phyloP scores from a whole-genome alignment of 2,888 invertebrate species.

The Lasiommata megera region DNA sequence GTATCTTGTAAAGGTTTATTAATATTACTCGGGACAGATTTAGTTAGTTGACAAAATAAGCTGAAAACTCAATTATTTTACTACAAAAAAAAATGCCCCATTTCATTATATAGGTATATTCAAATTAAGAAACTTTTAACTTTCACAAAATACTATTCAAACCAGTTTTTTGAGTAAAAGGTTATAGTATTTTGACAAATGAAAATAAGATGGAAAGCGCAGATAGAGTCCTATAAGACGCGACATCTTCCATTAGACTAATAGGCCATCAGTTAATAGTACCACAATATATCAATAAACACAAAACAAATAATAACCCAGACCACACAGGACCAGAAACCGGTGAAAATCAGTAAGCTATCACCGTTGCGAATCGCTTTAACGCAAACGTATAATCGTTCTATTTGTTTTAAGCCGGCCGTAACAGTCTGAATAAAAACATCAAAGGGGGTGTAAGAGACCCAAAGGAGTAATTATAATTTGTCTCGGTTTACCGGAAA shows the following conservation, averaged over 20 bases:
- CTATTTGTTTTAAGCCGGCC: slow-evolving; percentile 80
- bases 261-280: slow-evolving; percentile 31
- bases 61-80: too few relatives aligned
- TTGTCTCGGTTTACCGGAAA: slow-evolving; percentile 78
- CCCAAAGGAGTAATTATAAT: slow-evolving; percentile 78
- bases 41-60: too few relatives aligned
- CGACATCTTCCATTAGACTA: background rate
- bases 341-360: slow-evolving; percentile 70
- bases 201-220: too few relatives aligned
- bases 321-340: slow-evolving; percentile 73
- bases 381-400: slow-evolving; percentile 78
- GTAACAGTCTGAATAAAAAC: slow-evolving; percentile 78
- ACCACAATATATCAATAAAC: slow-evolving; percentile 44
- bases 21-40: too few relatives aligned
- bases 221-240: background rate
- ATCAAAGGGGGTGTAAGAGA: slow-evolving; percentile 76
- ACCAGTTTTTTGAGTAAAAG: too few relatives aligned
- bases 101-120: too few relatives aligned
- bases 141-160: too few relatives aligned
- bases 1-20: too few relatives aligned
- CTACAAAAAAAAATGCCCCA: too few relatives aligned
- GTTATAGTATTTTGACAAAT: too few relatives aligned
- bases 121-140: too few relatives aligned
- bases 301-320: slow-evolving; percentile 43
- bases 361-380: slow-evolving; percentile 77